Evolutionary conservation across 2,797 vertebrate species (phyloP).

Genomic region (Coranthus polyacanthus): DNA sequence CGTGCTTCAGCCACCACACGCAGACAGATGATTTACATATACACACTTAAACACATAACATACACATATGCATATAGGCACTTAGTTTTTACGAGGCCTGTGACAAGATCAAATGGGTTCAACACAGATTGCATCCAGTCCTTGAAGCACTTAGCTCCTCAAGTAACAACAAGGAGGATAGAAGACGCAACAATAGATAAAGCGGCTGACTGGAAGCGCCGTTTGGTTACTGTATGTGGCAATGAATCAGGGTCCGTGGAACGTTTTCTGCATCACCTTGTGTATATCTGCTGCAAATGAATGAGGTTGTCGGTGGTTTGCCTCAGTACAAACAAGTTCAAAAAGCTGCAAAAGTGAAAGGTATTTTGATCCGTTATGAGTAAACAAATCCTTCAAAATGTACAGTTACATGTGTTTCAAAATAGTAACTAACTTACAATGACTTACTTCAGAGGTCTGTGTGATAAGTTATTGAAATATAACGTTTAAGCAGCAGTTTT

Average conservation of each 20-base stretch:
- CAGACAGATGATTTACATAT: constrained; percentile 82
- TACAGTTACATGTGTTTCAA: too few relatives aligned
- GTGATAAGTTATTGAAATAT: too few relatives aligned
- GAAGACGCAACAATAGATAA: constrained; percentile 59
- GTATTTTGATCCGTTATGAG: background rate
- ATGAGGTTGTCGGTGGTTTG: constrained; percentile 6
- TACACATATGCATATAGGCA: constrained; percentile 83
- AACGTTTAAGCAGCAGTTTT: too few relatives aligned
- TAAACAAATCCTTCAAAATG: too few relatives aligned
- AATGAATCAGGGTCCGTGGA: constrained; percentile 9
- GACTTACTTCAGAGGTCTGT: too few relatives aligned
- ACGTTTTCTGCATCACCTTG: constrained; percentile 10
- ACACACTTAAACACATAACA: constrained; percentile 76
- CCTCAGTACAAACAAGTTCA: constrained; percentile 2
- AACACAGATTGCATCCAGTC: constrained; percentile 78
- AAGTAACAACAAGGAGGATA: constrained; percentile 49
- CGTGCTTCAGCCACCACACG: constrained; percentile 20
- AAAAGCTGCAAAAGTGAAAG: background rate
- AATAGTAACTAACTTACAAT: too few relatives aligned
- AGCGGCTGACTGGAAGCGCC: constrained; percentile 38
- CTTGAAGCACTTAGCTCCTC: constrained; percentile 69
- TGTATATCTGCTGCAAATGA: constrained; percentile 15
- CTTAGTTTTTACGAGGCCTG: constrained; percentile 80
- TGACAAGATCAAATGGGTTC: constrained; percentile 83
- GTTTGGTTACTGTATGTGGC: constrained; percentile 14